Conservation (phyloP, 37 sponge, comb jelly and placozoan species). For the Diacarnus erythraeanus region DNA sequence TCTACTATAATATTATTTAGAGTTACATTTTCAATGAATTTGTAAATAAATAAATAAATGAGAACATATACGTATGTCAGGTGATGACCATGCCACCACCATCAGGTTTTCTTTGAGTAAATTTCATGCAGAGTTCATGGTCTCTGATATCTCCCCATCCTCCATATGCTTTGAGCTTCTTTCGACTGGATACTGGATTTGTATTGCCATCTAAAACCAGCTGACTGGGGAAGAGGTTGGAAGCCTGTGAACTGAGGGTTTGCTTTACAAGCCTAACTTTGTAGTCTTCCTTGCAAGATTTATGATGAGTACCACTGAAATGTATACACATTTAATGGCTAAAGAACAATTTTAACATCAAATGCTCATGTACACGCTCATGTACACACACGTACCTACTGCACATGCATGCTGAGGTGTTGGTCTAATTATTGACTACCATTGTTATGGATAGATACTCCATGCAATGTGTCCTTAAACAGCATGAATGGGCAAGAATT, state of each 20-base stretch:
- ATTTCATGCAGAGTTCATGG: constrained; percentile 66
- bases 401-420: too few relatives aligned
- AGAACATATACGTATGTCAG: neutral
- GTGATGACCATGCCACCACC: neutral
- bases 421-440: too few relatives aligned
- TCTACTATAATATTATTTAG: too few relatives aligned
- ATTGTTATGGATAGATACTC: too few relatives aligned
- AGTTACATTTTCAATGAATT: too few relatives aligned
- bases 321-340: too few relatives aligned
- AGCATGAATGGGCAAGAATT: too few relatives aligned
- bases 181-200: neutral
- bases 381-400: too few relatives aligned
- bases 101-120: constrained; percentile 9
- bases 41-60: too few relatives aligned
- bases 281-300: constrained; percentile 34
- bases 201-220: constrained; percentile 1
- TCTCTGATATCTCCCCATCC: constrained; percentile 90
- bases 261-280: constrained; percentile 14
- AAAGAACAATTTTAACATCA: too few relatives aligned
- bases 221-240: constrained; percentile 38
- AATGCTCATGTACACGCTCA: too few relatives aligned
- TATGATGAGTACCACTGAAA: constrained; percentile 57
- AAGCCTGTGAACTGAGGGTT: neutral
- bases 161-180: constrained; percentile 46
- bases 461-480: too few relatives aligned